Evolutionary conservation across 2,888 invertebrate genomes (phyloP), one percentile per base, ranked within the genome.

Genomic region (Volucella inanis): DNA sequence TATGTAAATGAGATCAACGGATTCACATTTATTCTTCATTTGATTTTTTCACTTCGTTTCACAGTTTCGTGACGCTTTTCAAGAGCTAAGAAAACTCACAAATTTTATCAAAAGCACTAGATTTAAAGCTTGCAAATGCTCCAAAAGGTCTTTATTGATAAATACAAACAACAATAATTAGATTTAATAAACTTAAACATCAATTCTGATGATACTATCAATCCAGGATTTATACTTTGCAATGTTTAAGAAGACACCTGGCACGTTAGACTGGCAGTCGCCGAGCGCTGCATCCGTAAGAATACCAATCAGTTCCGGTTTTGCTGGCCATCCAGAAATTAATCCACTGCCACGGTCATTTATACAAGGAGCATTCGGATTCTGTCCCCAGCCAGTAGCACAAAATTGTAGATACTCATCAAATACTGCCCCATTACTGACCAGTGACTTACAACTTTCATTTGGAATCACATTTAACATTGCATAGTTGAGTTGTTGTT

Each of bases 351-450:
- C 87, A 45, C 43, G 55, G 14, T 87, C 76, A 1, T 41, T 55
- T 4, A 39, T 0, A 39, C 82, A 82, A 2, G 87, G 85, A 0
- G 45, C 8, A n/a, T 85, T 82, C 0, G 12, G 10, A 55, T 68
- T 87, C 43, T 70, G 65, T 11, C 54, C 54, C 74, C 76, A 87
- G 0, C 76, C 71, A 0, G 9, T n/a, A 2, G 82, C 61, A 9
- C 87, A 87, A 3, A 87, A 2, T n/a, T 87, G 75, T 0, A 67
- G 15, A 45, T 61, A 87, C 22, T 87, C 87, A 39, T 87, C 87
- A 12, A 79, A 87, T 1, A 0, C 8, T 0, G 11, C 49, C 2
- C 38, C 0, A 31, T 6, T 1, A 31, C 2, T 6, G 31, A 31
- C 6, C 31, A 1, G 31, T 31, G 31, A 31, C 31, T 31, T 31